Evolutionary conservation across 2,888 invertebrate species (phyloP).

Genomic region (Nemotelus nigrinus): DNA sequence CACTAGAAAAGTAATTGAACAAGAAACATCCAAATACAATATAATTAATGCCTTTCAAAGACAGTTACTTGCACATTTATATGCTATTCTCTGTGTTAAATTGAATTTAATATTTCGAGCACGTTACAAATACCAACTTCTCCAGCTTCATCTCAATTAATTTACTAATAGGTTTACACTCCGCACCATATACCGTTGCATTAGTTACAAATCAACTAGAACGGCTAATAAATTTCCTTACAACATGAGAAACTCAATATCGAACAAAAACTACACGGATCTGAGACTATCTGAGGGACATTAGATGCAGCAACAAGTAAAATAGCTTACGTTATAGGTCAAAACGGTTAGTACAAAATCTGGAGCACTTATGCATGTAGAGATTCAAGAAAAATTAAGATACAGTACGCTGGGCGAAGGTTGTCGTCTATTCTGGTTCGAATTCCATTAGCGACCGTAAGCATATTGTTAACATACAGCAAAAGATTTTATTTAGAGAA

Average conservation of each 20-base stretch:
- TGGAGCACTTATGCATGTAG: no score
- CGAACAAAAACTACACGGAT: background rate
- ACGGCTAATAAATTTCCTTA: slow-evolving; percentile 16
- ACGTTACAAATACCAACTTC: background rate
- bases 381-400: no score
- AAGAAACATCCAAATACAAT: no score
- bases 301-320: background rate
- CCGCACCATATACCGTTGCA: background rate
- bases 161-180: background rate
- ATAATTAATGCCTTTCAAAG: no score
- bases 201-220: background rate
- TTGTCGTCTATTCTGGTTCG: no score
- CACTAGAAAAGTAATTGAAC: no score
- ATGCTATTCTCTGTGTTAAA: background rate
- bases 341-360: background rate
- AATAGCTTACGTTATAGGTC: background rate
- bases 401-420: no score
- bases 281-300: background rate
- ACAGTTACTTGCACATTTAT: background rate
- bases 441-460: no score
- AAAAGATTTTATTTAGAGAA: no score
- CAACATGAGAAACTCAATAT: background rate
- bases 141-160: slow-evolving; percentile 8
- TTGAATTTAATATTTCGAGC: background rate
- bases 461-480: no score